Conservation (phyloP, 2,888 invertebrate species). For the Eristalis tenax region DNA sequence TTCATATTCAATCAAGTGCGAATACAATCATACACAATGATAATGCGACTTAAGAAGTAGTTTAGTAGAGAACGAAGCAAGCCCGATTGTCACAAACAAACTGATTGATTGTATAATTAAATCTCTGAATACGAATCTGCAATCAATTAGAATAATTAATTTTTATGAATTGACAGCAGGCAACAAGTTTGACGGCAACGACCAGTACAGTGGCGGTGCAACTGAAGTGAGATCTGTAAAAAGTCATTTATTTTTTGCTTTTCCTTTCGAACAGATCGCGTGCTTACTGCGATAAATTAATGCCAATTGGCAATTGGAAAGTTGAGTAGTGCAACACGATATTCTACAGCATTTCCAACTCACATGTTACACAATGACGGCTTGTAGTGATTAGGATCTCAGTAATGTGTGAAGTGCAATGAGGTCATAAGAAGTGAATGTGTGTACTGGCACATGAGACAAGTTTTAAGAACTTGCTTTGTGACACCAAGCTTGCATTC, state of each 20-base stretch:
- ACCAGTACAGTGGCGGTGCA: background rate
- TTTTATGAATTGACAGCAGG: constrained; percentile 15
- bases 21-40: background rate
- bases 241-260: background rate
- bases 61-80: background rate
- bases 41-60: background rate
- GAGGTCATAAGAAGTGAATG: constrained; percentile 33
- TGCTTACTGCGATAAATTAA: constrained; percentile 1
- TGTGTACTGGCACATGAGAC: background rate
- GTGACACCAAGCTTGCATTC: background rate
- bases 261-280: background rate
- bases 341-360: constrained; percentile 37
- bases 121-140: constrained; percentile 43
- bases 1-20: background rate
- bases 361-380: constrained; percentile 21
- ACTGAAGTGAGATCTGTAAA: background rate
- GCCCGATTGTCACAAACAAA: background rate
- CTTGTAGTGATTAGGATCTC: constrained; percentile 26
- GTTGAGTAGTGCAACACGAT: constrained; percentile 37
- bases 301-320: background rate
- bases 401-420: constrained; percentile 30
- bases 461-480: background rate
- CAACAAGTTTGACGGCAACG: constrained; percentile 17
- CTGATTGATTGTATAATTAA: constrained; percentile 56
- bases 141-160: constrained; percentile 51